Evolutionary conservation across 2,888 invertebrate species (phyloP), one percentile per base, ranked within the genome.

Genomic region (Petrophora chlorosata): DNA sequence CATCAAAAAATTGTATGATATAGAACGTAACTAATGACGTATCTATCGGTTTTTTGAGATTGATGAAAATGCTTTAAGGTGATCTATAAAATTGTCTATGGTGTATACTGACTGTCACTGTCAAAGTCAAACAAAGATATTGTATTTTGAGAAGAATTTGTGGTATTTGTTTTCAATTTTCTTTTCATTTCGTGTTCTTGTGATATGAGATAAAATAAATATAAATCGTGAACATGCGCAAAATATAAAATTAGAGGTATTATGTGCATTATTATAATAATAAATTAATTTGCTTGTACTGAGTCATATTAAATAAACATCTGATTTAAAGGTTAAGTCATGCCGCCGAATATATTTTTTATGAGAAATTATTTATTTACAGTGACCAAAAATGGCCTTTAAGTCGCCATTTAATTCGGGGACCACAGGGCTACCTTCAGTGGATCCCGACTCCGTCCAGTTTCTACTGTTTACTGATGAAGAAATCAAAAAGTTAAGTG

Each of bases 401-500:
- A 82, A 75, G 13, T 70, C 78, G 1, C 67, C 74, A 3, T 78
- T 76, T 43, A 67, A 75, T 15, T 72, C 83, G n/a, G 64, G 74
- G 32, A 54, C 76, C 3, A 70, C 76, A 16, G 79, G 80, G 16
- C 49, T 85, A 55, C 71, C 77, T 1, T 73, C 85, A 0, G 84
- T 89, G 1, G 86, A 88, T 36, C 90, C 90, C 0, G 80, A 84
- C 10, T 81, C 76, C n/a, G 64, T 91, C 7, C 82, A 87, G 56
- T 97, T 98, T 74, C 90, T 94, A 0, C 87, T 96, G 56, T 97
- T 95, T 67, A 93, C 93, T 5, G 83, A 93, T 23, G 94, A 96
- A 38, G 96, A 98, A 68, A 92, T 98, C 7, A 92, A 90, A 65
- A 93, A 94, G 59, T 83, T 98, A 9, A 96, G 97, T 83, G 96